A percentile compares a stretch with the other conserved stretches of the same genome.
These are phyloP conservation scores for Plotosus lineatus DNA, from an alignment of 2,113 vertebrate genomes.

Conservation along the genomic window DNA sequence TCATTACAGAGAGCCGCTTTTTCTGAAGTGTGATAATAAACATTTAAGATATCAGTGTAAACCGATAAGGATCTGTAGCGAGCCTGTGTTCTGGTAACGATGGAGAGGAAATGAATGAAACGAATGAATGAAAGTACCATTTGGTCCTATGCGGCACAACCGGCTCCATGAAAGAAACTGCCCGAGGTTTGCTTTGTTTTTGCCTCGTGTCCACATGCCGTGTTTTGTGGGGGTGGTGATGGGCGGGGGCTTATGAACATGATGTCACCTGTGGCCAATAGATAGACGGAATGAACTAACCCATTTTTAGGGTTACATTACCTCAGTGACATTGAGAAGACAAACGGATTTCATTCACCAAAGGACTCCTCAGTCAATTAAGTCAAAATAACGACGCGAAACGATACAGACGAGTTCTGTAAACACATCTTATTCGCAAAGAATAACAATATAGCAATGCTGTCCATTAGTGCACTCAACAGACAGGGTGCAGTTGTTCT, in stretches of 20 bases:
- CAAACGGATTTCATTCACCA: not conserved
- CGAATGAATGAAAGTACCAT: too few relatives aligned
- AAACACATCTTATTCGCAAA: not conserved
- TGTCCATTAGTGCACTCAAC: too few relatives aligned
- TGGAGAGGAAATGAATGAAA: not conserved
- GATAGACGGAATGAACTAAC: slow-evolving; percentile 10
- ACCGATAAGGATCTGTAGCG: not conserved
- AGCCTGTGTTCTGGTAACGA: not conserved
- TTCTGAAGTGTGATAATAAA: too few relatives aligned
- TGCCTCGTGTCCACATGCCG: slow-evolving; percentile 5
- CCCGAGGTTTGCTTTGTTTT: slow-evolving; percentile 49
- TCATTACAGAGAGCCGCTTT: not conserved
- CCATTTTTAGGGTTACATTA: slow-evolving; percentile 12
- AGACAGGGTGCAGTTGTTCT: slow-evolving; percentile 12
- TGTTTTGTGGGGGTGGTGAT: not conserved
- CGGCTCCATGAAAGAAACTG: not conserved
- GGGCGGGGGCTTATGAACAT: not conserved
- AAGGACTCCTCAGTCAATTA: not conserved
- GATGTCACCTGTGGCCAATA: slow-evolving; percentile 40
- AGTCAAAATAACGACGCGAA: not conserved
- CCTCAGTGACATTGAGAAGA: slow-evolving; percentile 15
- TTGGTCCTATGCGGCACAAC: not conserved
- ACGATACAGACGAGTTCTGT: not conserved
- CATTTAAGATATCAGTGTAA: too few relatives aligned
- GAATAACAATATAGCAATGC: too few relatives aligned